These are phyloP conservation scores for Morpho deidamia DNA, from an alignment of 2,888 invertebrate species.

Conservation along the genomic window DNA sequence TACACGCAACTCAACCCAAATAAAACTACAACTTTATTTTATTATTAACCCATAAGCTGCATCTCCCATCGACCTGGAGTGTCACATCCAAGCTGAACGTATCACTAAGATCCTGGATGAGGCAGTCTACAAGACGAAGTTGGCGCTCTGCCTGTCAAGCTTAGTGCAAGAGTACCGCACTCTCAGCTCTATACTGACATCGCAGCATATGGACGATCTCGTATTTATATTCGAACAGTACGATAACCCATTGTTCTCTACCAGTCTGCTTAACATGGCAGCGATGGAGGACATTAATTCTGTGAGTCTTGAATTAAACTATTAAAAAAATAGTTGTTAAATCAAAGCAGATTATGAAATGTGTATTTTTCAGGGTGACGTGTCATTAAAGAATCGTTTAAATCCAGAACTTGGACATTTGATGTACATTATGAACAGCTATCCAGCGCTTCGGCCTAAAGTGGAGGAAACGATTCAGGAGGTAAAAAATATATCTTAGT, in stretches of 20 bases:
- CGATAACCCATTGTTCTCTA: constrained; percentile 56
- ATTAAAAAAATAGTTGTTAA: neutral
- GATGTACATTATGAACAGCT: constrained; percentile 65
- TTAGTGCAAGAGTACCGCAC: constrained; percentile 56
- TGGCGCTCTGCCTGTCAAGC: constrained; percentile 57
- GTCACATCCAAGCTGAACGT: constrained; percentile 73
- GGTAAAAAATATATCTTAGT: constrained; percentile 30
- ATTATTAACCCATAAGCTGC: constrained; percentile 34
- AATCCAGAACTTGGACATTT: constrained; percentile 65
- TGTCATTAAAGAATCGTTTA: constrained; percentile 55
- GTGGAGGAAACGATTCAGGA: constrained; percentile 52
- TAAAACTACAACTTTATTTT: no score
- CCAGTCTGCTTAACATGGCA: constrained; percentile 52
- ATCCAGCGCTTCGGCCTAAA: constrained; percentile 45
- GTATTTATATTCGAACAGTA: constrained; percentile 66
- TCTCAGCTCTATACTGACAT: constrained; percentile 41
- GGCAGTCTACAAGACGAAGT: constrained; percentile 62
- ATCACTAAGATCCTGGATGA: constrained; percentile 73
- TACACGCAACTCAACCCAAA: no score
- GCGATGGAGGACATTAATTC: constrained; percentile 61
- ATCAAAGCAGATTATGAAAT: constrained; percentile 13
- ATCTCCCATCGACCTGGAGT: constrained; percentile 70
- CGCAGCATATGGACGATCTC: constrained; percentile 58
- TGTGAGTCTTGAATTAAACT: constrained; percentile 35
- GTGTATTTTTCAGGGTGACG: constrained; percentile 42